phyloP scores from a whole-genome alignment of 2,113 vertebrate species.

The Erythrolamprus reginae region DNA sequence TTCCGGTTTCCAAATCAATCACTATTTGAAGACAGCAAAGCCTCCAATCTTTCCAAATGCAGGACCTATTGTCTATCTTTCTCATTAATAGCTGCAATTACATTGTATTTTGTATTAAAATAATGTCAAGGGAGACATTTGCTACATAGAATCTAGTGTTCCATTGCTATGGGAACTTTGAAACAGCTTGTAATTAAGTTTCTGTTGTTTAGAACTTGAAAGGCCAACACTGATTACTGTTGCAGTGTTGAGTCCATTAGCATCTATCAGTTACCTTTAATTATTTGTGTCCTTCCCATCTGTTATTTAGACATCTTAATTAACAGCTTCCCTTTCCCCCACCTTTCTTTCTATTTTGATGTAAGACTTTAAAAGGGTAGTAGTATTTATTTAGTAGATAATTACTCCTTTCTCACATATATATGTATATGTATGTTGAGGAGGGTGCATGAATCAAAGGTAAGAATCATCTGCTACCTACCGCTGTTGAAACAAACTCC shows the following conservation, averaged over 20 bases:
- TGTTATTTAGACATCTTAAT: not conserved
- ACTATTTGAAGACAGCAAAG: not conserved
- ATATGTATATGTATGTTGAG: not conserved
- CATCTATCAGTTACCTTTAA: not conserved
- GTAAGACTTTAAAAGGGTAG: conserved; percentile 16
- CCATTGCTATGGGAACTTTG: not conserved
- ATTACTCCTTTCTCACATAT: not conserved
- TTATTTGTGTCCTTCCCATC: not conserved
- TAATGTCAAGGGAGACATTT: not conserved
- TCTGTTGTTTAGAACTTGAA: not conserved
- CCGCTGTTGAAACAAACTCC: not conserved
- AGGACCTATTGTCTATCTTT: not conserved
- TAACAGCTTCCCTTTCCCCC: not conserved
- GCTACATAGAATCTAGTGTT: not conserved
- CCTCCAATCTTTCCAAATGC: not conserved
- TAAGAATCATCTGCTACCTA: not conserved
- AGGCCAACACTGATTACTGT: not conserved
- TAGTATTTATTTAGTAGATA: not conserved
- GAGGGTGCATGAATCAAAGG: not conserved
- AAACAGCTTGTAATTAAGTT: not conserved
- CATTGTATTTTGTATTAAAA: not conserved
- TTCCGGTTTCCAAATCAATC: not conserved
- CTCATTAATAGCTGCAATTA: not conserved
- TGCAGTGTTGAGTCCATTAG: not conserved
- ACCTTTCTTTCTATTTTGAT: conserved; percentile 10